Evolutionary conservation across 2,113 vertebrate species (phyloP).

Genomic region (Ciconia stormi): DNA sequence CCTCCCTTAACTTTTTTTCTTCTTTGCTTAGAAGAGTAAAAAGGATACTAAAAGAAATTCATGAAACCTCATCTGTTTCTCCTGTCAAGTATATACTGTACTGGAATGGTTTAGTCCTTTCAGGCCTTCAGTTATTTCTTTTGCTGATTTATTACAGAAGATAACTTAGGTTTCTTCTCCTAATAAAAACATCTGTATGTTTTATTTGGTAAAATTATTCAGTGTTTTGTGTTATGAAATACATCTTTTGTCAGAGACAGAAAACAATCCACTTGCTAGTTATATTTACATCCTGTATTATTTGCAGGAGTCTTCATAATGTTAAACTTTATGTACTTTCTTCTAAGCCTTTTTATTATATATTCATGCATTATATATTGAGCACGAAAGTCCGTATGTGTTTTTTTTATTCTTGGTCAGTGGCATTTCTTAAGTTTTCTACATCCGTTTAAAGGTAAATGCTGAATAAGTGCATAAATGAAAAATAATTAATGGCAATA

Average conservation of each 20-base stretch:
- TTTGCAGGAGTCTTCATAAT: neutral
- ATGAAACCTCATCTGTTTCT: neutral
- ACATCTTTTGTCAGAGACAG: neutral
- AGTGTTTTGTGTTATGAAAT: neutral
- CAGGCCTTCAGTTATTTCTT: neutral
- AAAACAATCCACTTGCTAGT: neutral
- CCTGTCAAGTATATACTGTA: neutral
- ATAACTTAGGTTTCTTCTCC: neutral
- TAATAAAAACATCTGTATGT: neutral
- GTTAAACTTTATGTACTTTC: neutral
- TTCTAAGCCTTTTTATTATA: neutral
- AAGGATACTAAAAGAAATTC: neutral
- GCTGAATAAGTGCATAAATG: neutral
- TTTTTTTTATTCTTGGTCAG: neutral
- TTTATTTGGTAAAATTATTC: neutral
- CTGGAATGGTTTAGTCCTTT: neutral
- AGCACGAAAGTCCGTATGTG: neutral
- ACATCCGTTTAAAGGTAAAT: neutral
- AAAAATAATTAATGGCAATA: neutral
- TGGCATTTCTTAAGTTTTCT: neutral
- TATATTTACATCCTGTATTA: neutral
- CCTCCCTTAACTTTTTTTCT: neutral
- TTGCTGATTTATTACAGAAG: neutral
- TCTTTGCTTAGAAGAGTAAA: neutral
- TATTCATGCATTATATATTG: neutral